Conservation (phyloP, 2,113 vertebrate genomes). For the Empidonax alnorum region DNA sequence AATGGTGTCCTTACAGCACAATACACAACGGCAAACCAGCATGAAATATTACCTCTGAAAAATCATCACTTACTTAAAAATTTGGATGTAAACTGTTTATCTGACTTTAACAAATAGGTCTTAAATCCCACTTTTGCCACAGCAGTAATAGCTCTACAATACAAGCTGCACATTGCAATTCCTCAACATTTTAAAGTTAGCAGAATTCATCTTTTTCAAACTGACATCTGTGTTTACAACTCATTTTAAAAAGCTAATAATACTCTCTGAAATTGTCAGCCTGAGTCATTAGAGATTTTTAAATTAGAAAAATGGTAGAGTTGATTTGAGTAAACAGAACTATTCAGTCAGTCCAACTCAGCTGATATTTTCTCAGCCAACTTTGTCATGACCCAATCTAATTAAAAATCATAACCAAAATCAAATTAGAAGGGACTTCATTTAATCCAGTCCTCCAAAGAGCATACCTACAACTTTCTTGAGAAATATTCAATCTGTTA, state of each 20-base stretch:
- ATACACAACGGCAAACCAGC: neutral
- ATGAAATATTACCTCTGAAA: neutral
- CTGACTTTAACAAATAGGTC: neutral
- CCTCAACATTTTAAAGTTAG: neutral
- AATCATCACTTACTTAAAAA: neutral
- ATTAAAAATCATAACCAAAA: slow-evolving; percentile 22
- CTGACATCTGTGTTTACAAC: slow-evolving; percentile 12
- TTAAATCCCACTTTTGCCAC: neutral
- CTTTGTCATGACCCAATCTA: neutral
- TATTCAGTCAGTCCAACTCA: neutral
- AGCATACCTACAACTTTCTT: neutral
- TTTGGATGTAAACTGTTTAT: neutral
- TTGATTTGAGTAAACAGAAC: slow-evolving; percentile 11
- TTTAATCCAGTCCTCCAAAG: neutral
- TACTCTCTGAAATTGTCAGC: neutral
- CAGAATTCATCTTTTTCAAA: neutral
- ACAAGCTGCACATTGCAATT: neutral
- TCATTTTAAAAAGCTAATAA: slow-evolving; percentile 10
- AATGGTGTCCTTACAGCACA: neutral
- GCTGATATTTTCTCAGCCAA: neutral
- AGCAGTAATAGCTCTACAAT: neutral
- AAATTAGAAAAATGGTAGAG: slow-evolving; percentile 1
- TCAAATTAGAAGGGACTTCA: neutral
- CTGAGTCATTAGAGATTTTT: neutral
- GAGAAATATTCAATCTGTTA: neutral